Evolutionary conservation across 2,113 vertebrate genomes (phyloP).

Genomic region (Centrocercus urophasianus): DNA sequence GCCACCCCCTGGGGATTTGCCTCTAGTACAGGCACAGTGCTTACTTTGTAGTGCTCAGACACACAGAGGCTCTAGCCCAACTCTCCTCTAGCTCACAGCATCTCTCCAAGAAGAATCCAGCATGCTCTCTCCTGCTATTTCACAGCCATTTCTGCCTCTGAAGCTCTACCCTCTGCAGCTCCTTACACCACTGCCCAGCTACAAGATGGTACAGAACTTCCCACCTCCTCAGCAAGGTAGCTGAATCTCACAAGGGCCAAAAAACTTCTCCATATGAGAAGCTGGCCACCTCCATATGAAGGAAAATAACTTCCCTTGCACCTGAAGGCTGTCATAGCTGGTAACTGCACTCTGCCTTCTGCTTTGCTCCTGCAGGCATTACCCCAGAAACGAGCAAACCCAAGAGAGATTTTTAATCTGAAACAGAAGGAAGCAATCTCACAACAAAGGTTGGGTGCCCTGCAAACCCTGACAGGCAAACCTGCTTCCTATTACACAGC

Average conservation of each 20-base stretch:
- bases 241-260: rapidly evolving
- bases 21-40: rapidly evolving
- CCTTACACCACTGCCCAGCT: neutral
- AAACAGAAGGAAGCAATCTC: neutral
- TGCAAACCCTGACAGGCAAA: neutral
- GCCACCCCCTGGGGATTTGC: rapidly evolving
- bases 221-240: rapidly evolving
- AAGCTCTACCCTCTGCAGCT: neutral
- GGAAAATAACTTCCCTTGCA: rapidly evolving
- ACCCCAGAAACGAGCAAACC: neutral
- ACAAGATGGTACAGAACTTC: neutral
- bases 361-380: neutral
- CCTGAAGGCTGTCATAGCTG: rapidly evolving
- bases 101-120: rapidly evolving
- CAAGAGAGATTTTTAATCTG: rapidly evolving
- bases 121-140: rapidly evolving
- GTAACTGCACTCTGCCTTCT: neutral
- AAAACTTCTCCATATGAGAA: too few relatives aligned
- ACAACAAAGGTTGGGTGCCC: neutral
- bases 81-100: rapidly evolving
- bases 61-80: rapidly evolving
- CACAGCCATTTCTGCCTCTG: rapidly evolving
- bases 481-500: neutral
- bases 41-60: neutral
- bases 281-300: rapidly evolving